phyloP scores from a whole-genome alignment of 2,888 invertebrate species.

The Cerastoderma edule region DNA sequence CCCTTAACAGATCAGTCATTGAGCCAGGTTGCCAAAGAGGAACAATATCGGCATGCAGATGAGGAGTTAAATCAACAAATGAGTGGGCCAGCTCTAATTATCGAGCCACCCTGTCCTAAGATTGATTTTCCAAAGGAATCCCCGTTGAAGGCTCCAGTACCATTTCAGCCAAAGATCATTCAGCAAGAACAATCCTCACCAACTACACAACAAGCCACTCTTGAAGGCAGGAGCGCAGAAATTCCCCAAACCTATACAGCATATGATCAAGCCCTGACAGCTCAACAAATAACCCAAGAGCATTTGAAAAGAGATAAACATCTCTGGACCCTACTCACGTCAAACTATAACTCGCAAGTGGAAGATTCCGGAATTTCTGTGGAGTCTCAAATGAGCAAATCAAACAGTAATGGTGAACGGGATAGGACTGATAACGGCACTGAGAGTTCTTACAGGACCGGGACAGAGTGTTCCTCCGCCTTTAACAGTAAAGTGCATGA shows the following conservation, averaged over 20 bases:
- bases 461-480: background rate
- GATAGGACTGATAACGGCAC: background rate
- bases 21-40: slow-evolving; percentile 48
- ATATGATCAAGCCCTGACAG: slow-evolving; percentile 39
- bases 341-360: slow-evolving; percentile 31
- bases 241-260: slow-evolving; percentile 18
- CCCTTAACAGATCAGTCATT: slow-evolving; percentile 48
- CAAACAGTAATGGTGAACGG: slow-evolving; percentile 26
- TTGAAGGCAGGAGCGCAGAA: background rate
- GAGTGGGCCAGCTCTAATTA: background rate
- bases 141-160: too few relatives aligned
- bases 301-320: slow-evolving; percentile 61
- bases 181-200: too few relatives aligned
- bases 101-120: too few relatives aligned
- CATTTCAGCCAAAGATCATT: too few relatives aligned
- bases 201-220: background rate
- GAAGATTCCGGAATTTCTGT: slow-evolving; percentile 48
- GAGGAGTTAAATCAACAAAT: slow-evolving; percentile 35
- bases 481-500: slow-evolving; percentile 27
- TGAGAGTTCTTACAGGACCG: background rate
- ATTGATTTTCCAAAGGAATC: too few relatives aligned
- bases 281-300: slow-evolving; percentile 58
- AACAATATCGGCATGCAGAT: slow-evolving; percentile 54
- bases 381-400: slow-evolving; percentile 32
- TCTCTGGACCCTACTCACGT: slow-evolving; percentile 55